These are phyloP conservation scores for Columba livia DNA, from an alignment of 2,113 vertebrate genomes.

Conservation along the genomic window DNA sequence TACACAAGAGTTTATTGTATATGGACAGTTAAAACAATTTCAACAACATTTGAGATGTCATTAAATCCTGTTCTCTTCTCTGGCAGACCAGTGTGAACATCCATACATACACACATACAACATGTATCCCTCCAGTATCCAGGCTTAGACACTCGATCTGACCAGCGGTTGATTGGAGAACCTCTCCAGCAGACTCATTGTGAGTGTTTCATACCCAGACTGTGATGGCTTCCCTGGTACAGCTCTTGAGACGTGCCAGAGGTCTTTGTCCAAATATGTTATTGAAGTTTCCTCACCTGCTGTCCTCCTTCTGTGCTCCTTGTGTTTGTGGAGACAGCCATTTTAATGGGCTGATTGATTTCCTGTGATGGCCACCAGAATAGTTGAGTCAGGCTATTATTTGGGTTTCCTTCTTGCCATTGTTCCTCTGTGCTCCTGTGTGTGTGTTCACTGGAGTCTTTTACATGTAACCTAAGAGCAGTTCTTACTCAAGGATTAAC, in stretches of 20 bases:
- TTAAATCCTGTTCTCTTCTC: background rate
- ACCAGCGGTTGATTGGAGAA: accelerated
- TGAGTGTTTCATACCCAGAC: background rate
- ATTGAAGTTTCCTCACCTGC: background rate
- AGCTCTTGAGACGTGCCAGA: background rate
- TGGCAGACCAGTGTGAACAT: background rate
- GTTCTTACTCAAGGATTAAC: background rate
- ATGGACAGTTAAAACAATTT: background rate
- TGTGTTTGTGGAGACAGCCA: background rate
- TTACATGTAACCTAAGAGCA: background rate
- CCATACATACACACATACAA: background rate
- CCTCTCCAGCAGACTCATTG: background rate
- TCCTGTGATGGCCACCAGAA: background rate
- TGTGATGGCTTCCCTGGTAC: background rate
- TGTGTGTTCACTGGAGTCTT: background rate
- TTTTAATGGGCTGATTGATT: background rate
- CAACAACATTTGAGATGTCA: background rate
- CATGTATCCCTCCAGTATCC: background rate
- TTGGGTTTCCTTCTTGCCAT: background rate
- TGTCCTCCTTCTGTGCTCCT: background rate
- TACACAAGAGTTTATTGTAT: background rate
- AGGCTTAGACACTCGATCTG: accelerated
- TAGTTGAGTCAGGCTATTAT: background rate
- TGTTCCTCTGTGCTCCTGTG: background rate
- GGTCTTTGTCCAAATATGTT: background rate